A percentile compares a stretch with the other conserved stretches of the same genome.
phyloP scores from a whole-genome alignment of 2,797 vertebrate genomes.

The Sandelia bainsii region DNA sequence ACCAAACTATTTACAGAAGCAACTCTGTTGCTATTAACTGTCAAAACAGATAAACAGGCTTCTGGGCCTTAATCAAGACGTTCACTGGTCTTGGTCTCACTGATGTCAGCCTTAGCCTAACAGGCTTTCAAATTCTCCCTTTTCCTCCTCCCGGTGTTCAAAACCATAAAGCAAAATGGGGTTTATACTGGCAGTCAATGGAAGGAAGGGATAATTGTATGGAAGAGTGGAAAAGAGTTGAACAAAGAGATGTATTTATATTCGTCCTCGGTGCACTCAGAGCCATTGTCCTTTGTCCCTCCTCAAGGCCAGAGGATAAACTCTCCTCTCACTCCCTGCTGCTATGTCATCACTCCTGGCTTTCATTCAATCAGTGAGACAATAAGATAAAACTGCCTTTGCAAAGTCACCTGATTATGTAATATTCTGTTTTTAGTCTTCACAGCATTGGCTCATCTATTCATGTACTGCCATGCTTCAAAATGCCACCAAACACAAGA shows the following conservation, averaged over 20 bases:
- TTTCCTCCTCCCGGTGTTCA: conserved; percentile 28
- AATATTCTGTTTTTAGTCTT: conserved; percentile 71
- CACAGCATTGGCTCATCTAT: conserved; percentile 41
- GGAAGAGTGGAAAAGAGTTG: conserved; percentile 55
- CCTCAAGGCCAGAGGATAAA: conserved; percentile 68
- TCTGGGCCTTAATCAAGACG: conserved; percentile 35
- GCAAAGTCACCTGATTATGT: conserved; percentile 76
- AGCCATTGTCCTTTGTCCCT: conserved; percentile 68
- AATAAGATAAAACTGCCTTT: conserved; percentile 64
- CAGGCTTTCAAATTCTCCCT: conserved; percentile 27
- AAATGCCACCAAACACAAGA: conserved; percentile 13
- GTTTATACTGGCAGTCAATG: conserved; percentile 41
- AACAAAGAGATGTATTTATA: conserved; percentile 47
- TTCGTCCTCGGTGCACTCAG: conserved; percentile 40
- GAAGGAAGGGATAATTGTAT: conserved; percentile 44
- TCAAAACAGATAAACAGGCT: conserved; percentile 15
- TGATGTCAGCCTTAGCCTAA: conserved; percentile 23
- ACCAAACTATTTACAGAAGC: conserved; percentile 21
- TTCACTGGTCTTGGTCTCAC: not conserved
- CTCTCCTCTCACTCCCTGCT: conserved; percentile 51
- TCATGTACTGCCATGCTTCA: conserved; percentile 10
- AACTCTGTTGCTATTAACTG: conserved; percentile 4
- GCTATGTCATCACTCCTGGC: conserved; percentile 70
- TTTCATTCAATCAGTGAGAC: conserved; percentile 71
- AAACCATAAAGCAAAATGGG: conserved; percentile 45